Base-by-base conservation (phyloP, 2,113 vertebrate species). In the Lophochroa leadbeateri region DNA sequence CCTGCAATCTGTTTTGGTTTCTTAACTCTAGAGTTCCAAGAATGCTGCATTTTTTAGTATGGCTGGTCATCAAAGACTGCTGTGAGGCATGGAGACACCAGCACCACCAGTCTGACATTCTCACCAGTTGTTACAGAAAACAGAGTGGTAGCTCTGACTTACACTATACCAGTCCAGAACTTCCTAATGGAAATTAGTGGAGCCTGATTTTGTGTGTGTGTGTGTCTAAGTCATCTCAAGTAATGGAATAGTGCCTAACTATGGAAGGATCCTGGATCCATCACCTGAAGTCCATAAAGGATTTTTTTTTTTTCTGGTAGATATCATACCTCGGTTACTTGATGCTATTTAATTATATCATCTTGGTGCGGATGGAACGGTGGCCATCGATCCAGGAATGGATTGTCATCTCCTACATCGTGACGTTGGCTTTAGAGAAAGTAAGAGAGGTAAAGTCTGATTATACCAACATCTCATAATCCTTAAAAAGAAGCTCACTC, bases 261-360 rank as follows among this genome's bases (percentile, higher is more conserved):
- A 44, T 61, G 64, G 13, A 71, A 39, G 9, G 27, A 78, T 47
- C 44, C 50, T 74, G 29, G 23, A 57, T 50, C 18, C 19, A n/a
- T 70, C 37, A 65, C 21, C 19, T 63, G 8, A 50, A 90, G 29
- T 67, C 39, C 31, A 55, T 76, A 68, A 96, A 65, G n/a, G 39
- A 19, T 46, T 50, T 28, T n/a, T 57, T 35, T 88, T 71, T 57
- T 57, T 82, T 79, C 91, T 72, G 63, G 8, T 82, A 99, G 99
- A 99, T 99, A 85, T 99, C 98, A 6, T 99, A 99, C 97, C 96
- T 99, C 24, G 98, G 97, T 52, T 99, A 99, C 96, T 96, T 99
- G 90, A 98, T 99, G 98, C 95, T 99, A 39, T 99, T 99, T 97
- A 99, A 99, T 94, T 99, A 99, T 24, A 98, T 99, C 39, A 99